Evolutionary conservation across 2,888 invertebrate species (phyloP), one percentile per base, ranked within the genome.

Genomic region (Caenorhabditis virilis): DNA sequence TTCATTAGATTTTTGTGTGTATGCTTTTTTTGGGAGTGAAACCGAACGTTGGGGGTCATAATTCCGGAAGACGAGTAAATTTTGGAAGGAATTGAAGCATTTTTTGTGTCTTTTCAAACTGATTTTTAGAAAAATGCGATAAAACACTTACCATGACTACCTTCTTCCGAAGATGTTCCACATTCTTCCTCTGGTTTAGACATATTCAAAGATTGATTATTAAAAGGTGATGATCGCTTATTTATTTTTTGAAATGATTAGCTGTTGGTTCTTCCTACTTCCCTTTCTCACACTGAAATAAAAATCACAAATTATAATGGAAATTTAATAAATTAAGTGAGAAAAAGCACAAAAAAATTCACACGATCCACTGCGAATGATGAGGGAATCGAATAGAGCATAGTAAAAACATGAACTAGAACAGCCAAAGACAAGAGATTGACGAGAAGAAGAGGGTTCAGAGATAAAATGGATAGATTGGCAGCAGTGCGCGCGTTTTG

Each of bases 381-480:
- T n/a, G n/a, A 54, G 42, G 52, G 41, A 59, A 48, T 46, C 30
- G 15, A 36, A 16, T 15, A 36, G 55, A 56, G 61, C 61, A 55
- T 61, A 61, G 54, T 54, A 61, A 61, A 61, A 61, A 61, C 55
- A 61, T 51, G 48, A 56, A 61, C 61, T 61, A 61, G 61, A 61
- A 61, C 61, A 61, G 55, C 61, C 13, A 18, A 20, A 38, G 38
- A 38, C 16, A 38, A 3, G 38, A 18, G 36, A 36, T n/a, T 36
- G 36, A 16, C 16, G 36, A 38, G 38, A 38, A 43, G 48, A 60
- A 46, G 42, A 45, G n/a, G n/a, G n/a, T n/a, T n/a, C n/a, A n/a
- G n/a, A n/a, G n/a, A n/a, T n/a, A n/a, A n/a, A n/a, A n/a, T n/a
- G n/a, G n/a, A n/a, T n/a, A n/a, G n/a, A n/a, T n/a, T n/a, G n/a